Percentiles rank a stretch among this genome's conserved stretches.
Evolutionary conservation across 2,797 vertebrate species (phyloP).

Genomic region (Dendrocincla fuliginosa): DNA sequence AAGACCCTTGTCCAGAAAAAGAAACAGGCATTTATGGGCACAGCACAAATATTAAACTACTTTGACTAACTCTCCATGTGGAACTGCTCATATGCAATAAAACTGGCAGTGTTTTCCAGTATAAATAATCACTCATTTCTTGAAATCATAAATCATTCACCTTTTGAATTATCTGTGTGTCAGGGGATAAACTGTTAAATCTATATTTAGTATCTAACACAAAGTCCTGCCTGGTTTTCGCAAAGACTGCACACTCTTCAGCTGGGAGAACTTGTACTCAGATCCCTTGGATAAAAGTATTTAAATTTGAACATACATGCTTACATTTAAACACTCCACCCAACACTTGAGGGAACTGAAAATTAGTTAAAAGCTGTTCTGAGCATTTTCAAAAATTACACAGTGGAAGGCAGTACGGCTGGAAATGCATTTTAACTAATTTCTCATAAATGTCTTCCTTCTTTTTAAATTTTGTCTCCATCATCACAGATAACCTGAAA

Average conservation of each 20-base stretch:
- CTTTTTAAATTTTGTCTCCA: not conserved
- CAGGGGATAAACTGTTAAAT: conserved; percentile 28
- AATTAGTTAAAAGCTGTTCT: not conserved
- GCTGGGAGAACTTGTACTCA: not conserved
- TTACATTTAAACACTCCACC: not conserved
- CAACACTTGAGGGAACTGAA: not conserved
- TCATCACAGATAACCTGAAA: not conserved
- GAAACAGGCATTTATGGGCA: not conserved
- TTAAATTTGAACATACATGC: not conserved
- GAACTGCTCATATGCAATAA: conserved; percentile 34
- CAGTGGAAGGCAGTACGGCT: not conserved
- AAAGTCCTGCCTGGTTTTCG: not conserved
- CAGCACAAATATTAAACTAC: not conserved
- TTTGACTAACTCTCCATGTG: conserved; percentile 9
- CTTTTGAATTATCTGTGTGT: conserved; percentile 25
- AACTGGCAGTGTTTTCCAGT: not conserved
- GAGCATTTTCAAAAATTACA: not conserved
- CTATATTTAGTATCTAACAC: conserved; percentile 22
- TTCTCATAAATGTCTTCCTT: not conserved
- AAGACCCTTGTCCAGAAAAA: not conserved
- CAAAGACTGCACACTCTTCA: not conserved
- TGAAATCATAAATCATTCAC: conserved; percentile 38
- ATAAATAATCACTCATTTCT: conserved; percentile 22
- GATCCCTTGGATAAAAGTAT: not conserved
- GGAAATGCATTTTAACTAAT: not conserved